Evolutionary conservation across 2,113 vertebrate species (phyloP).

Genomic region (Camarhynchus parvulus): DNA sequence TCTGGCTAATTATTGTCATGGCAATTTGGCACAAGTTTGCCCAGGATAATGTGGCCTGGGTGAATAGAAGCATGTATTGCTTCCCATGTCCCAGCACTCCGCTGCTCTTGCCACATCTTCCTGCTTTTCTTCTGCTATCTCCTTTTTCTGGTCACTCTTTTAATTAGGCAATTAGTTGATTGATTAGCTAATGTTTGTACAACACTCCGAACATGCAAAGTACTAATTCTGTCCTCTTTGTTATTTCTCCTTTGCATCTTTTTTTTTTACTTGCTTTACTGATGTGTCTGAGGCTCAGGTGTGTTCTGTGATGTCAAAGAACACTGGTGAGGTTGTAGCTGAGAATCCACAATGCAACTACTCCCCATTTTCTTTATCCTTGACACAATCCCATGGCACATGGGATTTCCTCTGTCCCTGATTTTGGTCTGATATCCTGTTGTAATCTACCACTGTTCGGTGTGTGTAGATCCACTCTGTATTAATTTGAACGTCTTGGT

Average conservation of each 20-base stretch:
- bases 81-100: background rate
- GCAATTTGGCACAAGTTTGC: slow-evolving; percentile 72
- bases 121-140: background rate
- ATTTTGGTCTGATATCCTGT: background rate
- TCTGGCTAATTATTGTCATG: slow-evolving; percentile 79
- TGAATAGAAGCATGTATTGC: background rate
- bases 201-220: slow-evolving; percentile 10
- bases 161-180: slow-evolving; percentile 59
- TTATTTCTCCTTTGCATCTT: background rate
- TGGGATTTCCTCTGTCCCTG: background rate
- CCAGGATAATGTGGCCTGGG: slow-evolving; percentile 41
- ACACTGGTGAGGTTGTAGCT: background rate
- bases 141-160: slow-evolving; percentile 1
- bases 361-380: background rate
- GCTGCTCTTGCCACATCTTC: background rate
- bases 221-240: slow-evolving; percentile 12
- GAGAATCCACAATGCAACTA: background rate
- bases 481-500: background rate
- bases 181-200: slow-evolving; percentile 54
- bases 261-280: background rate
- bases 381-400: fast-evolving
- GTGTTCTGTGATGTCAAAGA: background rate
- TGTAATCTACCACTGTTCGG: background rate
- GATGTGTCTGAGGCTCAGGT: background rate
- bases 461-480: background rate